These are phyloP conservation scores for human DNA, from an alignment of 2,113 vertebrate species.

Conservation along the genomic window GRCh38 chr17:37551001-37551500, in stretches of 20 bases:
- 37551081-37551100: neutral
- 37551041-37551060: conserved; percentile 91
- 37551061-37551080: conserved; percentile 72
- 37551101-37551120: neutral
- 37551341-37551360: conserved; percentile 84
- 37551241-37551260: neutral
- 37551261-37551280: neutral
- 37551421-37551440: conserved; percentile 67
- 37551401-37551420: conserved; percentile 68
- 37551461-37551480: conserved; percentile 77
- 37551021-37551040: conserved; percentile 85
- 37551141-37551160: conserved; percentile 58
- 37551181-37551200: conserved; percentile 46
- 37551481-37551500: conserved; percentile 75
- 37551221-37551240: neutral
- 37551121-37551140: conserved; percentile 1
- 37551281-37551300: neutral
- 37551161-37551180: neutral
- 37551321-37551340: conserved; percentile 66
- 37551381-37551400: conserved; percentile 53
- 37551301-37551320: neutral
- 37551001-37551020: conserved; percentile 81
- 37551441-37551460: conserved; percentile 75
- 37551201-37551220: neutral
- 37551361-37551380: conserved; percentile 78